Evolutionary conservation across 2,797 vertebrate species (phyloP).

Genomic region (Triplophysa bombifrons): DNA sequence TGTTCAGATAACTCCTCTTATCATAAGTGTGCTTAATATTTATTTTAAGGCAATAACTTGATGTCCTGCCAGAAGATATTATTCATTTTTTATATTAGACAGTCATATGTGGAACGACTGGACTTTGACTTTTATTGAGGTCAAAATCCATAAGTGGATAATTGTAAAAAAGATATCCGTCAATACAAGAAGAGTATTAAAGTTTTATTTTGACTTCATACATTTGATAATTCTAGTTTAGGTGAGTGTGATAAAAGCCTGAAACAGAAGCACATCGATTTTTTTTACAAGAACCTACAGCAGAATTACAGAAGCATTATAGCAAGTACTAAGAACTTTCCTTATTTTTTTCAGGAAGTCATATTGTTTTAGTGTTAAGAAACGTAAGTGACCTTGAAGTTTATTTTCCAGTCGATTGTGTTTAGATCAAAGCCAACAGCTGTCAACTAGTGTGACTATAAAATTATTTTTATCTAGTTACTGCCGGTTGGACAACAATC

Average conservation of each 20-base stretch:
- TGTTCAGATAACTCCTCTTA: no score
- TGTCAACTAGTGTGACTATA: not conserved
- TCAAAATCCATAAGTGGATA: constrained; percentile 10
- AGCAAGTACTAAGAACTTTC: not conserved
- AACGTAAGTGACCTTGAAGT: constrained; percentile 3
- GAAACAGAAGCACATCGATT: not conserved
- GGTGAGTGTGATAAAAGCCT: not conserved
- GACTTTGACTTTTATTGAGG: constrained; percentile 40
- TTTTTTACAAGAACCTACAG: not conserved
- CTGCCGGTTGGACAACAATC: not conserved
- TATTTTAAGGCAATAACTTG: not conserved
- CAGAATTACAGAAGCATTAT: not conserved
- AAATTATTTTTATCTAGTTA: no score
- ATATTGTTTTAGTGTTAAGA: not conserved
- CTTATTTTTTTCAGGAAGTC: not conserved
- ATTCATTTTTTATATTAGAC: not conserved
- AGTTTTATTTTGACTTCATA: not conserved
- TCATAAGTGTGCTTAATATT: not conserved
- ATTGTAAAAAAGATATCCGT: constrained; percentile 7
- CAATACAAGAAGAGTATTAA: not conserved
- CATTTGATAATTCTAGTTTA: not conserved
- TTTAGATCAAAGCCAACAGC: not conserved
- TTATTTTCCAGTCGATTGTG: not conserved
- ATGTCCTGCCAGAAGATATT: constrained; percentile 36
- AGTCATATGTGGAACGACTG: not conserved